Evolutionary conservation across 2,113 vertebrate genomes (phyloP), one percentile per base, ranked within the genome.

Genomic region (Beaufortia kweichowensis): DNA sequence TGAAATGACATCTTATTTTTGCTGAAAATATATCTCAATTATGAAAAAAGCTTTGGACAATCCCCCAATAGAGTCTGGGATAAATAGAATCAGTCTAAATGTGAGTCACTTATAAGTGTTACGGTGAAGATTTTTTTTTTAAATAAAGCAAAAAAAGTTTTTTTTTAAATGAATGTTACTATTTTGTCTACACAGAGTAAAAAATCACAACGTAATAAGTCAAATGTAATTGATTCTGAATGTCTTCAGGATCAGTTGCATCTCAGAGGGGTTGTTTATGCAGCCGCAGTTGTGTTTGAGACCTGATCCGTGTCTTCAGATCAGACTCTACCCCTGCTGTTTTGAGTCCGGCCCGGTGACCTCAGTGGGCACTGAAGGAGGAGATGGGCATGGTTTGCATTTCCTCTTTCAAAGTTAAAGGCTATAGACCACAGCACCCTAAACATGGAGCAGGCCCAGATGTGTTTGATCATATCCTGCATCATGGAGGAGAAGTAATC

Each of bases 321-420:
- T 28, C 46, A 60, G 46, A 55, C 26, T 33, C 29, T 43, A 28
- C 66, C 59, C 46, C 66, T 48, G 61, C 60, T 33, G 29, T 3
- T 1, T 31, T 53, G n/a, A 50, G 4, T 9, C 43, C 12, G 29
- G 61, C 23, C 62, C 19, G 3, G 31, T 79, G 74, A 83, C 77
- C 68, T 12, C 31, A 23, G 41, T 28, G 39, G 46, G 23, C 66
- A 68, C 60, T 65, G 73, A 41, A 28, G 56, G 68, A 35, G 31
- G 70, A 71, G 64, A 60, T 63, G 56, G 65, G 62, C 50, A 60
- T 74, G 81, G 67, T 66, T 78, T 71, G 33, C 68, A 64, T 83
- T 83, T 74, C 74, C 69, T 80, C 26, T 61, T 62, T 68, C 33
- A 43, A 66, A 77, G 56, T 33, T 71, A 4, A 14, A 17, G 46